A percentile compares a stretch with the other conserved stretches of the same genome.
phyloP scores from a whole-genome alignment of 2,888 invertebrate species.

The Nasonovia ribisnigri region DNA sequence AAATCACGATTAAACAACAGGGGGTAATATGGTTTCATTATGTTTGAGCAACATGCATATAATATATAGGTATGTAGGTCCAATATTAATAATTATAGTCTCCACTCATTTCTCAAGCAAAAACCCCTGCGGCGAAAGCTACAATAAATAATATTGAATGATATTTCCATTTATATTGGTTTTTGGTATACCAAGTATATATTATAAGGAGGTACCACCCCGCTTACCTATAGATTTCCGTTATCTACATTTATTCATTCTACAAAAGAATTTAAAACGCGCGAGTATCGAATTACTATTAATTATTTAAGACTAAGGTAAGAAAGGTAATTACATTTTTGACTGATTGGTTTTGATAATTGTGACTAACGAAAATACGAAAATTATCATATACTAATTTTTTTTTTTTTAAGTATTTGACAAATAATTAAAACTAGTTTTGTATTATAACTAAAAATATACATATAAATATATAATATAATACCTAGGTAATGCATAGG shows the following conservation, averaged over 20 bases:
- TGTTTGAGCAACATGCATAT: neutral
- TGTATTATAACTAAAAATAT: neutral
- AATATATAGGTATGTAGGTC: neutral
- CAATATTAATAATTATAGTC: neutral
- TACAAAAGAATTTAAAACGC: neutral
- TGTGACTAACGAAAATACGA: neutral
- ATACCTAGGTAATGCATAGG: too few species aligned
- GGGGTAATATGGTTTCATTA: slow-evolving; percentile 34
- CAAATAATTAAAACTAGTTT: neutral
- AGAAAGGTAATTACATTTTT: neutral
- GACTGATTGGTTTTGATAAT: neutral
- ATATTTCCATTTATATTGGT: neutral
- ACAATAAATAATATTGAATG: neutral
- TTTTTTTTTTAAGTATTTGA: neutral
- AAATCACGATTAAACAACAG: slow-evolving; percentile 39
- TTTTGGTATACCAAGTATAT: neutral
- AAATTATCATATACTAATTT: neutral
- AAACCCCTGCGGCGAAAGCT: slow-evolving; percentile 18
- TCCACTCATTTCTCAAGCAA: neutral
- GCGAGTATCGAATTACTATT: neutral
- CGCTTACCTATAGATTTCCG: neutral
- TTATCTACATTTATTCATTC: neutral
- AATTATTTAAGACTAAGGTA: neutral
- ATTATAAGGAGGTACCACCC: neutral
- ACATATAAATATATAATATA: too few species aligned